Evolutionary conservation across 2,888 invertebrate species (phyloP), one percentile per base, ranked within the genome.

Genomic region (Diarsia brunnea): DNA sequence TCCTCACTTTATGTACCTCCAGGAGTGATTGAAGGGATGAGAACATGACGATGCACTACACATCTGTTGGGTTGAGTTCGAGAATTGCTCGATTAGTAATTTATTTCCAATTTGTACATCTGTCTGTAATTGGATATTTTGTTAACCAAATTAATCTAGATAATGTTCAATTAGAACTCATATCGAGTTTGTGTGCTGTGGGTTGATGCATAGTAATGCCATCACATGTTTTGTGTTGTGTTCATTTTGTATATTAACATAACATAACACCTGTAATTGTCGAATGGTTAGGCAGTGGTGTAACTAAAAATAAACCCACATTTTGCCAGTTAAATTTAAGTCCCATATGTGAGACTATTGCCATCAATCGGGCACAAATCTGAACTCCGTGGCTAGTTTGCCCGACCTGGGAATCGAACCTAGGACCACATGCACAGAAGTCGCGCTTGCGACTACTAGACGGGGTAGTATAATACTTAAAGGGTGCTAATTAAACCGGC

Each of bases 91-190:
- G 58, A 77, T 71, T 68, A 64, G 60, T 78, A 51, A 82, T 78
- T 69, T 61, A 63, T 63, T 78, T 82, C 58, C 69, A 64, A 73
- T 64, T 83, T 70, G 43, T 49, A 66, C 80, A 77, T 70, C 60
- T 78, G 53, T n/a, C 55, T 31, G n/a, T 83, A 78, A 81, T 78
- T 67, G 21, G 47, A 75, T 82, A 80, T 67, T 67, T 76, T 69
- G 69, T 75, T 58, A 80, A 70, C 24, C 19, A 51, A 69, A 71
- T 75, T 60, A 69, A 78, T 81, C 58, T 58, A 61, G 38, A 69
- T 64, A 51, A 63, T 76, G 51, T 63, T 81, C 53, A 47, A 65
- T 81, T 47, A 45, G 24, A 61, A 69, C 47, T 66, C 19, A 45
- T 61, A 45, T 45, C 1, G 14, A 51, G 61, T 78, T 78, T 16